Conservation (phyloP, 2,113 vertebrate genomes). For the Aleadryas rufinucha region DNA sequence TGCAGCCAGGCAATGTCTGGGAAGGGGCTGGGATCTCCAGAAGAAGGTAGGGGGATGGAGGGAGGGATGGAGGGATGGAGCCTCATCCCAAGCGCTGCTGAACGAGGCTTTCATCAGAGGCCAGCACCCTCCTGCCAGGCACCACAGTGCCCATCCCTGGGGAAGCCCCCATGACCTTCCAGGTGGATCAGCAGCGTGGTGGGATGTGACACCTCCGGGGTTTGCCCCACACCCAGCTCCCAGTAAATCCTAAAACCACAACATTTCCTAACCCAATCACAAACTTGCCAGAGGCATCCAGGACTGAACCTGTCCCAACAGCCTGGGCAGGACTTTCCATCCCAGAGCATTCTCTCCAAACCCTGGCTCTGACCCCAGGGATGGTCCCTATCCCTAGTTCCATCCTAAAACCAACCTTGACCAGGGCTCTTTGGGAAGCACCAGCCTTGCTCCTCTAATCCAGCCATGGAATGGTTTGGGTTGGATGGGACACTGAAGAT, state of each 20-base stretch:
- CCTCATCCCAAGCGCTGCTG: rapidly evolving
- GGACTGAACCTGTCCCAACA: background rate
- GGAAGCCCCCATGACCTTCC: background rate
- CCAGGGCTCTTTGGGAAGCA: background rate
- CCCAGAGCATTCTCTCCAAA: background rate
- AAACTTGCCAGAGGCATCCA: background rate
- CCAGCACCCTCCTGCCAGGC: background rate
- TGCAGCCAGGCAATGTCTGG: rapidly evolving
- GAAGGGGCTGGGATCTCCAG: background rate
- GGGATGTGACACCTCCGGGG: background rate
- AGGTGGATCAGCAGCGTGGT: rapidly evolving
- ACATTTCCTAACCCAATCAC: background rate
- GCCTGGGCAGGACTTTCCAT: background rate
- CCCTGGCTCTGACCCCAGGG: background rate
- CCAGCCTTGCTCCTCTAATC: background rate
- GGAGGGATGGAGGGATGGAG: background rate
- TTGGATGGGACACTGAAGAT: background rate
- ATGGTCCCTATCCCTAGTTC: background rate
- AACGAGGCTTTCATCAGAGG: background rate
- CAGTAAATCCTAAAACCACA: background rate
- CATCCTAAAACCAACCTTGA: background rate
- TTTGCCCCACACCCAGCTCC: background rate
- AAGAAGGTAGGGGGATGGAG: background rate
- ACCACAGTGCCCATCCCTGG: background rate
- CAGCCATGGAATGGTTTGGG: background rate